Conservation (phyloP, 1,140 invertebrate genomes). For the Stegodyphus mimosarum region DNA sequence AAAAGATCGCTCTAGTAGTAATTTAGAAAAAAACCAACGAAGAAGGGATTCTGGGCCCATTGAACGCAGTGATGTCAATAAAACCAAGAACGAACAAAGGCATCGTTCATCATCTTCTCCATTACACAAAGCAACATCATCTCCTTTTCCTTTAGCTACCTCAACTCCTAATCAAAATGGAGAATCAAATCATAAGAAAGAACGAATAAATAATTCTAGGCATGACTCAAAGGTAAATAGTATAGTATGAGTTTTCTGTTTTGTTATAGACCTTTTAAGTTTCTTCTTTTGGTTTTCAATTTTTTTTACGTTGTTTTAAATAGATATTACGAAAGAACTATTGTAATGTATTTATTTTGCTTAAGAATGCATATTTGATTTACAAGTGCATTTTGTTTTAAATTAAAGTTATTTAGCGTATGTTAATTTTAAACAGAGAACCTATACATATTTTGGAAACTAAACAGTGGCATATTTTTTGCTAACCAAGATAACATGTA, state of each 20-base stretch:
- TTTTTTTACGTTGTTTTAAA: not conserved
- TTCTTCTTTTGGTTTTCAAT: constrained; percentile 42
- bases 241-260: constrained; percentile 4
- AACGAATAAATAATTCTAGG: constrained; percentile 53
- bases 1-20: constrained; percentile 54
- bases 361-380: too few species aligned
- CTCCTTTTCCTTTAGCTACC: constrained; percentile 60
- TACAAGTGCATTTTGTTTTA: too few species aligned
- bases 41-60: constrained; percentile 55
- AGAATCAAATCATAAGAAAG: constrained; percentile 60
- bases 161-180: constrained; percentile 59
- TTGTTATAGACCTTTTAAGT: constrained; percentile 38
- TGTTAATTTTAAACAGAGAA: too few species aligned
- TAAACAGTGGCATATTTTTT: too few species aligned
- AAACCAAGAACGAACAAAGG: constrained; percentile 65
- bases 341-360: too few species aligned
- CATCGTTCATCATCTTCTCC: constrained; percentile 61
- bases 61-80: constrained; percentile 42
- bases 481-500: too few species aligned
- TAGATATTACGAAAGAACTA: too few species aligned
- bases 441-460: too few species aligned
- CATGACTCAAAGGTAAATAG: constrained; percentile 49
- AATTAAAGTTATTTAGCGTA: too few species aligned
- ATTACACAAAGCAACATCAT: constrained; percentile 63
- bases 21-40: constrained; percentile 58